Conservation (phyloP, 2,888 invertebrate genomes). For the Volucella inflata region DNA sequence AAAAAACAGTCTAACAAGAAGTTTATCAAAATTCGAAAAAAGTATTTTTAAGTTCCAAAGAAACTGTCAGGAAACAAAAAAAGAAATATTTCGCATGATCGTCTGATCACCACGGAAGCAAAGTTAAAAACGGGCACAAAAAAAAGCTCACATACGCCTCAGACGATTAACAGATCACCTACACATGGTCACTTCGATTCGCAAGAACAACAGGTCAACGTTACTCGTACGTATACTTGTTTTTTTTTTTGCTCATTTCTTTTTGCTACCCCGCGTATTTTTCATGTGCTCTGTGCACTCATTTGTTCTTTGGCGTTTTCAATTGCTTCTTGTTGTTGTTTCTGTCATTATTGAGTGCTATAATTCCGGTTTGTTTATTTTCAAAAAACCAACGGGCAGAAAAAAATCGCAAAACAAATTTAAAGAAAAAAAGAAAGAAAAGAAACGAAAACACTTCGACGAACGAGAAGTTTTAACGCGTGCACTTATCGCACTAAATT, state of each 20-base stretch:
- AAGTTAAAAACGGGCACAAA: not conserved
- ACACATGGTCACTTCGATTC: slow-evolving; percentile 9
- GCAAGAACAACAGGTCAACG: slow-evolving; percentile 36
- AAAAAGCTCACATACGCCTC: slow-evolving; percentile 63
- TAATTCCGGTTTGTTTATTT: slow-evolving; percentile 52
- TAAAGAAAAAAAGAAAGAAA: not conserved
- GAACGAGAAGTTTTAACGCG: slow-evolving; percentile 20
- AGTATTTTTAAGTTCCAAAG: slow-evolving; percentile 28
- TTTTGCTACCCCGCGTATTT: not conserved
- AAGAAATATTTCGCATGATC: slow-evolving; percentile 2
- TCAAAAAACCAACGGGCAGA: not conserved
- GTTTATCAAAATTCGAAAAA: slow-evolving; percentile 14
- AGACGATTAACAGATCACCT: slow-evolving; percentile 46
- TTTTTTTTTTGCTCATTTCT: slow-evolving; percentile 25
- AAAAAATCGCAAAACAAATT: no score
- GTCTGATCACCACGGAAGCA: slow-evolving; percentile 3
- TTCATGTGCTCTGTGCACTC: not conserved
- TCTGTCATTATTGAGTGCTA: slow-evolving; percentile 23
- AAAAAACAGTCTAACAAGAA: no score
- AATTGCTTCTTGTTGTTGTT: slow-evolving; percentile 11
- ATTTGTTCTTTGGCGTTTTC: slow-evolving; percentile 16
- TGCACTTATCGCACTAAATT: slow-evolving; percentile 34
- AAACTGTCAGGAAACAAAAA: slow-evolving; percentile 3
- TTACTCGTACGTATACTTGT: slow-evolving; percentile 65
- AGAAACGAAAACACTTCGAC: slow-evolving; percentile 5